Percentiles rank a stretch among this genome's conserved stretches.
Conservation (phyloP, 2,888 invertebrate species). For the Bellardia pandia region DNA sequence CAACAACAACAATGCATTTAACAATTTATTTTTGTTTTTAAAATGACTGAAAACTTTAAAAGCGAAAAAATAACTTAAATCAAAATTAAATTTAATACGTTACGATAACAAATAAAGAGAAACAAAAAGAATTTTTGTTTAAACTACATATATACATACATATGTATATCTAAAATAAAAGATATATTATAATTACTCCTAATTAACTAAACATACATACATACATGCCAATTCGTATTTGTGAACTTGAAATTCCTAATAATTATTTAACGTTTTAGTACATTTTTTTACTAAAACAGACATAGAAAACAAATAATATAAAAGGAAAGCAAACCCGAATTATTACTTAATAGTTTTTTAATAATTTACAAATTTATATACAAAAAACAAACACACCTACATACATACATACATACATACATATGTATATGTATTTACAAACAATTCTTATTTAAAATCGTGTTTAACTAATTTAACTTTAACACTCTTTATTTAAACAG, state of each 20-base stretch:
- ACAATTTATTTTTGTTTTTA: constrained; percentile 43
- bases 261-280: constrained; percentile 46
- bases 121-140: constrained; percentile 18
- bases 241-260: constrained; percentile 65
- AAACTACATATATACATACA: not conserved
- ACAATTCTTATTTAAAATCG: not conserved
- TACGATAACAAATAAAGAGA: not conserved
- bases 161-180: not conserved
- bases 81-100: constrained; percentile 54
- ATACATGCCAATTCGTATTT: constrained; percentile 64
- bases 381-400: not conserved
- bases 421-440: constrained; percentile 6
- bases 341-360: constrained; percentile 35
- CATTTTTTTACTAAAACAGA: constrained; percentile 27
- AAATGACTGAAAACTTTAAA: constrained; percentile 60
- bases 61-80: constrained; percentile 50
- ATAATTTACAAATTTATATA: constrained; percentile 18
- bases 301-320: not conserved
- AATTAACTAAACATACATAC: constrained; percentile 27
- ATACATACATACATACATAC: not conserved
- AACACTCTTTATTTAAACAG: not conserved
- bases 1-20: constrained; percentile 62
- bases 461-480: constrained; percentile 43
- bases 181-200: constrained; percentile 13
- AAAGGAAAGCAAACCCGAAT: constrained; percentile 17